Base-by-base conservation (phyloP, 2,888 invertebrate species). In the Piscicola geometra region DNA sequence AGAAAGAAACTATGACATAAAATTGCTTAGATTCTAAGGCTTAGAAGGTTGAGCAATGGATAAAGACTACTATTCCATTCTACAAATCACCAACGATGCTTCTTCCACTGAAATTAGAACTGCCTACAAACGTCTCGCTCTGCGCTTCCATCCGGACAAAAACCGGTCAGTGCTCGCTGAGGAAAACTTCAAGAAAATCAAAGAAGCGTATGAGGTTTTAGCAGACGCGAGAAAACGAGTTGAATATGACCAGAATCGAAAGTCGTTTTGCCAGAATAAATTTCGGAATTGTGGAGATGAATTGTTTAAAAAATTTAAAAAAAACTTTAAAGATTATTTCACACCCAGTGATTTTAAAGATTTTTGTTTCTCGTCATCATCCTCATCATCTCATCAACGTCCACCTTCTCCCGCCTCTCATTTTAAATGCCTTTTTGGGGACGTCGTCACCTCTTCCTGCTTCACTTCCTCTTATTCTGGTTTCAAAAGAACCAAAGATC, bases 101-200 rank as follows among this genome's bases (percentile, higher is more conserved):
- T 89, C 90, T 64, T 97, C 97, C 81, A 97, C 97, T 84, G 98
- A 99, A 84, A 94, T 99, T 82, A 96, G 96, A 86, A 97, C 96
- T 84, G 94, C 96, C 0, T 97, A 97, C 85, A 89, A 95, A 78
- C 87, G 97, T 87, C 88, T 99, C 85, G 99, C 99, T 0, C 87
- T 99, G 67, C 96, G 95, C 86, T 99, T 93, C 86, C 99, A 99
- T 87, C 99, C 99, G 28, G 99, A 99, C 85, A 99, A 99, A 86
- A 99, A 99, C 87, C 96, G 96, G 87, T 89, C 92, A 0, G 87
- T 93, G 1, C 93, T 92, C 68, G 97, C 98, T 0, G 98, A 98
- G 86, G 96, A 96, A 82, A 90, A 91, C 80, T 97, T 97, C 86
- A 97, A 88, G 81, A 87, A 97, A 86, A 92, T 98, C 5, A 97